phyloP scores from a whole-genome alignment of 2,113 vertebrate genomes.

The Pheucticus melanocephalus region DNA sequence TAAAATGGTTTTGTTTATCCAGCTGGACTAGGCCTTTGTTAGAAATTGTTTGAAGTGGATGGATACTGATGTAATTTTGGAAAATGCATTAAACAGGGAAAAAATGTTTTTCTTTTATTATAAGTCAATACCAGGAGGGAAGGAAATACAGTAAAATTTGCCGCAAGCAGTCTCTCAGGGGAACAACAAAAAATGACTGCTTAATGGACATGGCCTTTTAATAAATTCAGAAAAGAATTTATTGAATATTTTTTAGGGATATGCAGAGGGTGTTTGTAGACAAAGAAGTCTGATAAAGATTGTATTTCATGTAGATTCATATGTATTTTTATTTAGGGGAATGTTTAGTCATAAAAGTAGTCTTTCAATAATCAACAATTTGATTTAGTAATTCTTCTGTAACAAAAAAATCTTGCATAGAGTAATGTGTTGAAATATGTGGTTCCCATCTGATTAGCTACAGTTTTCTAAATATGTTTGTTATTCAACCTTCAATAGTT shows the following conservation, averaged over 20 bases:
- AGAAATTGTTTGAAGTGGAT: constrained; percentile 48
- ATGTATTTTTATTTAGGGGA: not conserved
- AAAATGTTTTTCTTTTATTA: constrained; percentile 58
- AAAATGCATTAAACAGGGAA: constrained; percentile 28
- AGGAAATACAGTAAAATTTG: constrained; percentile 44
- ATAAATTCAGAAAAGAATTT: not conserved
- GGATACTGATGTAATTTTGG: constrained; percentile 36
- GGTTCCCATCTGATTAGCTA: not conserved
- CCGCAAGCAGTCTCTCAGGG: not conserved
- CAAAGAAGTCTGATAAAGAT: not conserved
- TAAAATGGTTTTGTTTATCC: constrained; percentile 45
- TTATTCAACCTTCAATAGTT: not conserved
- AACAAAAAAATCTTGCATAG: not conserved
- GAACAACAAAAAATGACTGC: constrained; percentile 8
- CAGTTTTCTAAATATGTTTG: not conserved
- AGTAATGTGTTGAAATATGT: not conserved
- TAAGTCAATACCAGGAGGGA: constrained; percentile 42
- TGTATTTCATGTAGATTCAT: not conserved
- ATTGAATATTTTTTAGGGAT: not conserved
- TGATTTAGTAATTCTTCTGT: not conserved
- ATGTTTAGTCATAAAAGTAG: not conserved
- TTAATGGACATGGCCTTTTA: not conserved
- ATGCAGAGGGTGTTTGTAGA: not conserved
- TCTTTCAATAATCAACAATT: not conserved
- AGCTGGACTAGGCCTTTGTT: constrained; percentile 39